Conservation (phyloP, 1,140 invertebrate genomes). For the Sogatella furcifera region DNA sequence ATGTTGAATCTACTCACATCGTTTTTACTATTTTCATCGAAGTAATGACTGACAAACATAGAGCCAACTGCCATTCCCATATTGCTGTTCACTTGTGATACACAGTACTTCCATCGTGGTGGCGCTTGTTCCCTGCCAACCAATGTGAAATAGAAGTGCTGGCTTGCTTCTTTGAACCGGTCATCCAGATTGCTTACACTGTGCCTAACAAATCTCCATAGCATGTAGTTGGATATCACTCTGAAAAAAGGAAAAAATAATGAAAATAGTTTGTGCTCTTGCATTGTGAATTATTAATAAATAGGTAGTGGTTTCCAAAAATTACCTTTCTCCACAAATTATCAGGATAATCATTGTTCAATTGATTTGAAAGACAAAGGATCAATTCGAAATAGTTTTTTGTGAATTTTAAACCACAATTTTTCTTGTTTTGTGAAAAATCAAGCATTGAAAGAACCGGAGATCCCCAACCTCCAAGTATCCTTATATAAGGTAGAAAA, state of each 20-base stretch:
- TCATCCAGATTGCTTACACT: conserved; percentile 70
- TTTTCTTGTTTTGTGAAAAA: no score
- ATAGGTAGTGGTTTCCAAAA: no score
- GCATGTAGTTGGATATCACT: conserved; percentile 52
- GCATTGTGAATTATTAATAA: no score
- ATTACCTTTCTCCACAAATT: no score
- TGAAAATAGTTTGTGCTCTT: no score
- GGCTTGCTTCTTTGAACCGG: conserved; percentile 50
- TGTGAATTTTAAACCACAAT: no score
- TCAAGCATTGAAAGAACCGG: no score
- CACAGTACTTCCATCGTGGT: conserved; percentile 71
- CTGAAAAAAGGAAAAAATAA: conserved; percentile 7
- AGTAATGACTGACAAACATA: conserved; percentile 78
- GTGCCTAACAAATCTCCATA: conserved; percentile 81
- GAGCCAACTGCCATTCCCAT: conserved; percentile 74
- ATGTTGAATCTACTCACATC: conserved; percentile 41
- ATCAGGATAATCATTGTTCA: no score
- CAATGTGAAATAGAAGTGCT: conserved; percentile 55
- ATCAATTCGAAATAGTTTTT: no score
- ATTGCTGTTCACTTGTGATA: conserved; percentile 67
- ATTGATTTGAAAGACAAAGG: no score
- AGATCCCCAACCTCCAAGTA: no score
- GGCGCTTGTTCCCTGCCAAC: conserved; percentile 63
- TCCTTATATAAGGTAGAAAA: no score
- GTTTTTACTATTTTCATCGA: conserved; percentile 70